A percentile compares a stretch with the other conserved stretches of the same genome.
phyloP scores from a whole-genome alignment of 1,140 invertebrate species.

The Hypsibius dujardini region DNA sequence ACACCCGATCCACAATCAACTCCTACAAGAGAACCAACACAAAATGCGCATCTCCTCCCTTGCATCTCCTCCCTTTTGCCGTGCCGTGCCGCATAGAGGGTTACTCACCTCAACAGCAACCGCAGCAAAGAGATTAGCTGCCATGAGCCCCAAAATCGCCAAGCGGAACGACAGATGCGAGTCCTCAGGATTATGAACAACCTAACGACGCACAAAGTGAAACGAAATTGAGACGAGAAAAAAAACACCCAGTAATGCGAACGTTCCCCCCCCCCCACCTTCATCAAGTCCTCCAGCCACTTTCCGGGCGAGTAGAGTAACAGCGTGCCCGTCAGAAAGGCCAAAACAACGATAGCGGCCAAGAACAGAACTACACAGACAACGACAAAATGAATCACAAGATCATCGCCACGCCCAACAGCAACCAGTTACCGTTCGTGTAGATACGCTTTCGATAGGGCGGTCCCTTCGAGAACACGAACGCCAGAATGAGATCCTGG shows the following conservation, averaged over 20 bases:
- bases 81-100: neutral
- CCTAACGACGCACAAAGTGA: neutral
- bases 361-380: neutral
- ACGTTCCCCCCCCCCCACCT: neutral
- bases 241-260: no score
- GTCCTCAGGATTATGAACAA: neutral
- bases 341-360: neutral
- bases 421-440: slow-evolving; percentile 36
- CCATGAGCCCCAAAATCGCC: neutral
- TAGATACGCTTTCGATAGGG: slow-evolving; percentile 40
- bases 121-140: neutral
- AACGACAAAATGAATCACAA: neutral
- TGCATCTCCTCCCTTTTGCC: neutral
- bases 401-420: neutral
- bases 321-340: neutral
- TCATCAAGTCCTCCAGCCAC: neutral
- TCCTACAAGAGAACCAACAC: neutral
- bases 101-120: neutral
- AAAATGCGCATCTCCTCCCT: neutral
- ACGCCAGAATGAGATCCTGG: slow-evolving; percentile 31
- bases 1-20: neutral
- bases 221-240: neutral
- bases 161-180: neutral
- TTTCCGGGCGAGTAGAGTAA: neutral
- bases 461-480: slow-evolving; percentile 41